Evolutionary conservation across 2,113 vertebrate species (phyloP).

Genomic region (Dendropsophus ebraccatus): DNA sequence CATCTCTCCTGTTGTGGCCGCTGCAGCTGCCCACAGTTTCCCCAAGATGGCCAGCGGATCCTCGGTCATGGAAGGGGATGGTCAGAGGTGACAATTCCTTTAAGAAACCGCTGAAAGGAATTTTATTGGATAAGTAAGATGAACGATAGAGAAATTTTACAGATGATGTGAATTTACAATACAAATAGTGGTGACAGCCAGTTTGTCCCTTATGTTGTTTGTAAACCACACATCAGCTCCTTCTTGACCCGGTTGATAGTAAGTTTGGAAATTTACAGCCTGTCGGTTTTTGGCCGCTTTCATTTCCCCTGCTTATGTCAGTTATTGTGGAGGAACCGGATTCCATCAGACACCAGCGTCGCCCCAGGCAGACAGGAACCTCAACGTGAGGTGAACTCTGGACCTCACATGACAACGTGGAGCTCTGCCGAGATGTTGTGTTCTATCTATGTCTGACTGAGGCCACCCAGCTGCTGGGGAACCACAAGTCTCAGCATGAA

Average conservation of each 20-base stretch:
- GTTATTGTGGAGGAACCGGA: slow-evolving; percentile 33
- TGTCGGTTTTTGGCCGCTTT: neutral
- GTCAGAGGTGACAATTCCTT: neutral
- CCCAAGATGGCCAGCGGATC: no score
- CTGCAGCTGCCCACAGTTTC: no score
- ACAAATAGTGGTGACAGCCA: neutral
- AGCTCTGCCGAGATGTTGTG: neutral
- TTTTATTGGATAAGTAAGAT: neutral
- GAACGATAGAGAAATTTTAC: neutral
- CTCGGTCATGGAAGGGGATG: no score
- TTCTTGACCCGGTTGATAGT: neutral
- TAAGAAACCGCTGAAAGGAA: neutral
- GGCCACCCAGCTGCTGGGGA: neutral
- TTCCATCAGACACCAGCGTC: neutral
- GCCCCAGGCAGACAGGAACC: slow-evolving; percentile 14
- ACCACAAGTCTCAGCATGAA: neutral
- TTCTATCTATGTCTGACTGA: neutral
- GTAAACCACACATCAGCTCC: neutral
- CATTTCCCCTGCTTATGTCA: slow-evolving; percentile 11
- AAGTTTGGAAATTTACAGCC: neutral
- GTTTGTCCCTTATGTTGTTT: neutral
- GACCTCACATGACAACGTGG: neutral
- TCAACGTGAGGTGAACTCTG: slow-evolving; percentile 29
- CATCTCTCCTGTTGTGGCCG: no score
- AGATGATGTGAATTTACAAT: neutral